Evolutionary conservation across 2,113 vertebrate species (phyloP), one percentile per base, ranked within the genome.

Genomic region (Cygnus buccinator): DNA sequence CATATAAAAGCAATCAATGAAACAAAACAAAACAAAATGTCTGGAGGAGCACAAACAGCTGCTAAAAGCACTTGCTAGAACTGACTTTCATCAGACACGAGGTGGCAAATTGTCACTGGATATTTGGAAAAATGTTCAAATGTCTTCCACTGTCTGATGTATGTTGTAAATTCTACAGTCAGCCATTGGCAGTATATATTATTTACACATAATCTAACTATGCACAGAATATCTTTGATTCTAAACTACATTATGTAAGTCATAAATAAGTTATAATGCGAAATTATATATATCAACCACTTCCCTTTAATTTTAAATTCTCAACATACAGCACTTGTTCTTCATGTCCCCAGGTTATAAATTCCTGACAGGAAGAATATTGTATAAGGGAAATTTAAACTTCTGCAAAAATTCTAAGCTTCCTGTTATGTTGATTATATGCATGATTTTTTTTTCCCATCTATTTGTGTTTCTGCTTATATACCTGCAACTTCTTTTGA

Each of bases 281-380:
- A 22, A 37, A 61, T 52, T 3, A n/a, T 66, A 43, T 29, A 20
- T 41, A 68, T 59, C 39, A 58, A 11, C 21, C 48, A 58, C 21
- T 77, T 73, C 18, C 37, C 7, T 81, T 81, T 21, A 62, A 73
- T 85, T 88, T 77, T 81, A 82, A 59, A 74, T 65, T 85, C 29
- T 89, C 22, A 54, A 5, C 13, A 31, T 50, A 82, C 9, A 74
- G 15, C 8, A 54, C 25, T 73, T 78, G 19, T 67, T 88, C 61
- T 57, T 76, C 48, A 31, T 58, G 8, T 70, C 61, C 44, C 31
- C 23, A 26, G 15, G 25, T 58, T 83, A 58, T 46, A 78, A 73
- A 78, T 83, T 92, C 33, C 25, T 83, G 43, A 7, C 41, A 78
- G n/a, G 26, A 90, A 41, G 33, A 74, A 52, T 8, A 10, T 70